These are phyloP conservation scores for Meiosimyza decipiens DNA, from an alignment of 2,888 invertebrate species.

Conservation along the genomic window DNA sequence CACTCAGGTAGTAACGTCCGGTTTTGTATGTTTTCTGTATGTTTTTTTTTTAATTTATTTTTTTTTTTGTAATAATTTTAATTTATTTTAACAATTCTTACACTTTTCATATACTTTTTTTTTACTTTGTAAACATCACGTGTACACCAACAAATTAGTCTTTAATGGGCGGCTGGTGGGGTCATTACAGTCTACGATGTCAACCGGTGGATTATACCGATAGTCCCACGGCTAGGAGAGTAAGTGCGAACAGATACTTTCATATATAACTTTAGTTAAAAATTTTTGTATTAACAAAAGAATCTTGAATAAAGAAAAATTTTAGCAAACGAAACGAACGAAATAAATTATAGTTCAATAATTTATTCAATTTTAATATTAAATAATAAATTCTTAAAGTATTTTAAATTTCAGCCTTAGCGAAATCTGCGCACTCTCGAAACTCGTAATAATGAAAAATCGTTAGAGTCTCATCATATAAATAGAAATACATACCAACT, in stretches of 20 bases:
- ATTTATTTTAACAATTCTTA: constrained; percentile 45
- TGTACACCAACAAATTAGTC: constrained; percentile 71
- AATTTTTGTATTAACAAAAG: constrained; percentile 1
- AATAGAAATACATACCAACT: background rate
- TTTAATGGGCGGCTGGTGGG: constrained; percentile 91
- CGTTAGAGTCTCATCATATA: background rate
- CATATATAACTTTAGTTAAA: background rate
- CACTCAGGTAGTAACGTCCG: too few relatives aligned
- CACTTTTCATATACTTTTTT: constrained; percentile 48
- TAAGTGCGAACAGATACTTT: constrained; percentile 70
- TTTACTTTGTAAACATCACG: constrained; percentile 34
- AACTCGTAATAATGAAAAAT: constrained; percentile 29
- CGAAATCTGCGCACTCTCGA: constrained; percentile 50
- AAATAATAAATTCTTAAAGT: constrained; percentile 5
- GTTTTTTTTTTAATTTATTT: constrained; percentile 3
- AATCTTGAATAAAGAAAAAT: constrained; percentile 12
- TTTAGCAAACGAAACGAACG: background rate
- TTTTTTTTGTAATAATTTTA: background rate
- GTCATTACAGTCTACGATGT: constrained; percentile 88
- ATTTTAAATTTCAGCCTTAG: background rate
- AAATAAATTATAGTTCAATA: too few relatives aligned
- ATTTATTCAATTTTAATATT: constrained; percentile 39
- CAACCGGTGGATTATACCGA: constrained; percentile 91
- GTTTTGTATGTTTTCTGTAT: background rate
- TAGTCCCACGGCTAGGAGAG: constrained; percentile 83